Evolutionary conservation across 92 coral and sea anemone genomes (phyloP), one percentile per base, ranked within the genome.

Genomic region (Epizoanthus illoricatus): DNA sequence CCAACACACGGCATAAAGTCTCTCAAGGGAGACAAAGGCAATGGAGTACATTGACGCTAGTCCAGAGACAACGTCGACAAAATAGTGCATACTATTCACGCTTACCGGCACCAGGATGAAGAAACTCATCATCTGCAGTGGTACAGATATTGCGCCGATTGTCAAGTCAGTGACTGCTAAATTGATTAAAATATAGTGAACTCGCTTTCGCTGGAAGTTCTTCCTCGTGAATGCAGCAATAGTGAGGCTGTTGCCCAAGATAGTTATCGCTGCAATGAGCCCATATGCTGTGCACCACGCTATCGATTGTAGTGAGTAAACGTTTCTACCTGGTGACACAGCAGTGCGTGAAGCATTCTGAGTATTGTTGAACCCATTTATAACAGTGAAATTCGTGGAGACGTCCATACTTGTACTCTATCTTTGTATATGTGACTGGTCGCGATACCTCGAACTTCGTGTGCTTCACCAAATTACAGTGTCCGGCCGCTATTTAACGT

Each of bases 31-130:
- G 12, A 75, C 43, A 5, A 75, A 75, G 7, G 80, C 68, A 57
- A 75, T 55, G 19, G 80, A 75, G 45, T 75, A 75, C 80, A 75
- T 75, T 16, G 80, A 75, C 5, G 80, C 41, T 9, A 75, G 54
- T 33, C 80, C 80, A 2, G 80, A 28, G 8, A 75, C 55, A 17
- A 24, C 66, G 36, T 75, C 80, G 12, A 75, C 58, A 8, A 58
- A 33, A 58, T 58, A 75, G 2, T 55, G 80, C 43, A 57, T 55
- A 19, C 66, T 75, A 17, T 2, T 7, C 16, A 75, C 66, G 45
- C 60, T 75, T 65, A 9, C n/a, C 43, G 80, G 60, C 19, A 52
- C 18, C 4, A 1, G 10, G 7, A 57, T 16, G 43, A 36, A 41
- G 9, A 57, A 6, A 4, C 5, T 18, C 20, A 58, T 20, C 40